A percentile compares a stretch with the other conserved stretches of the same genome.
These are phyloP conservation scores for Metaphire vulgaris DNA, from an alignment of 1,140 invertebrate genomes.

Conservation along the genomic window DNA sequence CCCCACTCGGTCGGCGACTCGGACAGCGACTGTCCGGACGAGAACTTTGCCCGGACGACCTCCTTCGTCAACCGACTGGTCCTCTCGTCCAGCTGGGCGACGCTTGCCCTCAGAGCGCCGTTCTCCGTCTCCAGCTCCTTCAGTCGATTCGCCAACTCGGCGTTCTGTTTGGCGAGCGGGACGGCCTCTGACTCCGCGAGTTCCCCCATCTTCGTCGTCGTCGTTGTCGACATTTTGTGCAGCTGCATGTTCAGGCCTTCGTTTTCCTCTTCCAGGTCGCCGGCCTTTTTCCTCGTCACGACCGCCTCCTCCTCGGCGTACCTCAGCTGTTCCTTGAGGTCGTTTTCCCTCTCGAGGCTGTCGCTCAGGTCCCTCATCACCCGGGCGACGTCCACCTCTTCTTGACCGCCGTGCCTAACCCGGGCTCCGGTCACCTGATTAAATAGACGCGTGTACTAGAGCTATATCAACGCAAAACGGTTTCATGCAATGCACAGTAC, in stretches of 20 bases:
- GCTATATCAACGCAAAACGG: neutral
- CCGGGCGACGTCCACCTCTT: conserved; percentile 50
- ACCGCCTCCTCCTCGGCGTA: conserved; percentile 83
- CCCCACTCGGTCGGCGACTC: conserved; percentile 45
- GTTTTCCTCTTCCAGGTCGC: conserved; percentile 85
- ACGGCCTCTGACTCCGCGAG: conserved; percentile 36
- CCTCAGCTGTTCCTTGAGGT: conserved; percentile 79
- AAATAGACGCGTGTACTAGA: neutral
- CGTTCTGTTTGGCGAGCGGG: conserved; percentile 41
- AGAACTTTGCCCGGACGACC: conserved; percentile 5
- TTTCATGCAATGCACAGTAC: neutral
- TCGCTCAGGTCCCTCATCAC: conserved; percentile 78
- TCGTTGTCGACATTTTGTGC: conserved; percentile 74
- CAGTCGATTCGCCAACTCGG: conserved; percentile 37
- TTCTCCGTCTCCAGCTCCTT: conserved; percentile 36
- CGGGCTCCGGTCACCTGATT: neutral
- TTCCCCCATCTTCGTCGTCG: conserved; percentile 10
- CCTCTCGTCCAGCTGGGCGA: conserved; percentile 57
- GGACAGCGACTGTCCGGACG: conserved; percentile 7
- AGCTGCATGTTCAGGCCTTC: conserved; percentile 82
- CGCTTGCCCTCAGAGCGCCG: conserved; percentile 57
- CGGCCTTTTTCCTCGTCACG: conserved; percentile 71
- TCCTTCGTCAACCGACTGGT: conserved; percentile 32
- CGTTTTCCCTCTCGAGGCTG: conserved; percentile 81
- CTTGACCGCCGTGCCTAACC: neutral